Evolutionary conservation across 2,113 vertebrate species (phyloP).

Genomic region (rabbit (Oryctolagus cuniculus)): mOryCun1.1 NC_091441.1:59479001-59479500

Average conservation of each 20-base stretch:
- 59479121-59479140: too few species aligned
- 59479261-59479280: neutral
- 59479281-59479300: neutral
- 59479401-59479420: neutral
- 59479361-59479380: neutral
- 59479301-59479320: neutral
- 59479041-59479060: neutral
- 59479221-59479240: slow-evolving; percentile 14
- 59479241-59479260: neutral
- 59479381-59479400: neutral
- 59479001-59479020: neutral
- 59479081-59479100: neutral
- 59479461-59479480: neutral
- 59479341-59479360: neutral
- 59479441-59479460: neutral
- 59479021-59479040: neutral
- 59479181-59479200: neutral
- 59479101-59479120: neutral
- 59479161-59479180: neutral
- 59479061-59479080: neutral
- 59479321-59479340: neutral
- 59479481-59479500: neutral
- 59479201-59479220: neutral
- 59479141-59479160: neutral
- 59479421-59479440: neutral